Evolutionary conservation across 1,140 invertebrate genomes (phyloP).

Genomic region (Zaprionus davidi): DNA sequence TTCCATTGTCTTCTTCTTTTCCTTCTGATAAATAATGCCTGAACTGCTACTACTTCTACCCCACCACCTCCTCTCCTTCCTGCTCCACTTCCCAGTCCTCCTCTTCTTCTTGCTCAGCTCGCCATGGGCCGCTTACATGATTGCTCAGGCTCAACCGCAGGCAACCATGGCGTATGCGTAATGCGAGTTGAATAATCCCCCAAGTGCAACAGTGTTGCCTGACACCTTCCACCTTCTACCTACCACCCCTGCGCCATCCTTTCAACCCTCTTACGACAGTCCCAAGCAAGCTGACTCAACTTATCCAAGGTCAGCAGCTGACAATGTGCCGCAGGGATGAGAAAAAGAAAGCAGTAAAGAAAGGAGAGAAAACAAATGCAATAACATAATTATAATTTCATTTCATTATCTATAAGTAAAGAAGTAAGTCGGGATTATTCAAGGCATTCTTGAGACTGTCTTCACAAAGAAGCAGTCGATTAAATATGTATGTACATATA

Average conservation of each 20-base stretch:
- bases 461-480: too few relatives aligned
- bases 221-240: neutral
- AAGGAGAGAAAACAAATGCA: neutral
- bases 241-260: too few relatives aligned
- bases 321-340: too few relatives aligned
- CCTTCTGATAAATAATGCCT: neutral
- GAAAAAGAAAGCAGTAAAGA: neutral
- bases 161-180: slow-evolving; percentile 26
- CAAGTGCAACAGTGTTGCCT: slow-evolving; percentile 1
- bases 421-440: neutral
- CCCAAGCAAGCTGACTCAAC: neutral
- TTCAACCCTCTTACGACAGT: neutral
- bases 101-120: neutral
- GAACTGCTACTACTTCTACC: too few relatives aligned
- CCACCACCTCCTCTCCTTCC: too few relatives aligned
- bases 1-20: neutral
- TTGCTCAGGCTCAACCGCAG: neutral
- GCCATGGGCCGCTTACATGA: slow-evolving; percentile 2
- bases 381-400: neutral
- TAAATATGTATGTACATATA: too few relatives aligned
- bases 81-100: neutral
- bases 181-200: slow-evolving; percentile 13
- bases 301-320: neutral
- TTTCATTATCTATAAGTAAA: neutral
- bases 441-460: too few relatives aligned